phyloP scores from a whole-genome alignment of 1,140 invertebrate species.

The Tetragonula clypearis region DNA sequence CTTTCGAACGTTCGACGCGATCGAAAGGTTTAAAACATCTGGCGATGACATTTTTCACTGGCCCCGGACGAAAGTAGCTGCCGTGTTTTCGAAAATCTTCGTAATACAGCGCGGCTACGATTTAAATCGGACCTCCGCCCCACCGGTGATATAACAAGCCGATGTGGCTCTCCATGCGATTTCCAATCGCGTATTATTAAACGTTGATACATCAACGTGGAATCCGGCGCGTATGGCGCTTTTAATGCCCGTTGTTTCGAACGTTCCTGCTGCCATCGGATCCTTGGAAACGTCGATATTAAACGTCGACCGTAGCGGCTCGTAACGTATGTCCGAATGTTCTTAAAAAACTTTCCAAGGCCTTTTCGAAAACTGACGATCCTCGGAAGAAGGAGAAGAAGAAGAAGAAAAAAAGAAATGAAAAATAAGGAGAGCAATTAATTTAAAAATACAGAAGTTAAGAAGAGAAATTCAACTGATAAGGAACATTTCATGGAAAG shows the following conservation, averaged over 20 bases:
- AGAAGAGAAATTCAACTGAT: no score
- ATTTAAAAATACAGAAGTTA: no score
- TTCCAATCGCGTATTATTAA: conserved; percentile 18
- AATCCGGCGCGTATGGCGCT: conserved; percentile 2
- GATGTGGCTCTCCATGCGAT: not conserved
- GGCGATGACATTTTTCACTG: conserved; percentile 22
- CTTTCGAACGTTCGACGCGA: conserved; percentile 9
- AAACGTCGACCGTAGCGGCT: not conserved
- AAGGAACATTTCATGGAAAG: no score
- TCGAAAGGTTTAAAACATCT: conserved; percentile 28
- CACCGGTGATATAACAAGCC: not conserved
- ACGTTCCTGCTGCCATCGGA: not conserved
- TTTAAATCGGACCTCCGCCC: not conserved
- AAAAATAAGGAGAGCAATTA: not conserved
- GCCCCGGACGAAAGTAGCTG: not conserved
- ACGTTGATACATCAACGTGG: conserved; percentile 26
- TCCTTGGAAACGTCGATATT: conserved; percentile 3
- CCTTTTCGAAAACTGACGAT: no score
- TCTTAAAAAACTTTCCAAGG: not conserved
- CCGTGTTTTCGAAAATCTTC: not conserved
- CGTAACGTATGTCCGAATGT: not conserved
- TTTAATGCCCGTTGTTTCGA: conserved; percentile 11
- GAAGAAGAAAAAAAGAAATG: not conserved
- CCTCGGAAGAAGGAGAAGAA: not conserved
- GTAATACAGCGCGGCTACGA: not conserved